A percentile compares a stretch with the other conserved stretches of the same genome.
phyloP scores from a whole-genome alignment of 2,113 vertebrate genomes.

The Solea solea region DNA sequence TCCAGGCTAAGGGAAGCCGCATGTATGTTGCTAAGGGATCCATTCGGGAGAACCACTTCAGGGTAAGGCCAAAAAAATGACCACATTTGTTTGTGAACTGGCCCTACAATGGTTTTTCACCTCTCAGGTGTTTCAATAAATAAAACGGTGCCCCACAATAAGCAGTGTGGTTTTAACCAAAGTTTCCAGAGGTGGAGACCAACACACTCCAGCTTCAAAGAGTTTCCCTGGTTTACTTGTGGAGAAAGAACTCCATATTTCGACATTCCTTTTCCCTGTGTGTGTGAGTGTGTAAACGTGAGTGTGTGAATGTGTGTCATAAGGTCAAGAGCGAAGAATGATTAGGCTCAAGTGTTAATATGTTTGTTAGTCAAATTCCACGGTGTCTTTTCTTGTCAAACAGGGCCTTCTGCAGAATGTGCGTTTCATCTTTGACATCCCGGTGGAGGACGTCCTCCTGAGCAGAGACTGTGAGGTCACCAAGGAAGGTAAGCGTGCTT shows the following conservation, averaged over 20 bases:
- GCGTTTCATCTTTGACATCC: constrained; percentile 87
- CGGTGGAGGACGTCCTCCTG: constrained; percentile 88
- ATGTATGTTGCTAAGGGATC: constrained; percentile 93
- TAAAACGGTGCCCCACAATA: constrained; percentile 27
- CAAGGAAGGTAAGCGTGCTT: constrained; percentile 83
- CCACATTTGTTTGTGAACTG: background rate
- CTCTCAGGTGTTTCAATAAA: constrained; percentile 26
- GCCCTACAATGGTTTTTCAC: constrained; percentile 9
- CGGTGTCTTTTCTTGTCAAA: constrained; percentile 36
- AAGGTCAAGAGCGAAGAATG: constrained; percentile 16
- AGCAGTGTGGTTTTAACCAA: constrained; percentile 31
- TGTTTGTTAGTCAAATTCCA: constrained; percentile 1
- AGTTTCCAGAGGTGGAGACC: constrained; percentile 37
- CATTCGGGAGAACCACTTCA: constrained; percentile 90
- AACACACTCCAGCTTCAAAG: constrained; percentile 14
- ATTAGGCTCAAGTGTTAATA: background rate
- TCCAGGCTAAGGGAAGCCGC: constrained; percentile 83
- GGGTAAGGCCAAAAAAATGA: constrained; percentile 80
- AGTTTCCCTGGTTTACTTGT: constrained; percentile 25
- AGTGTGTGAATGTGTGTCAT: constrained; percentile 24
- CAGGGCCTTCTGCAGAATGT: constrained; percentile 96
- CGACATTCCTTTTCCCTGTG: constrained; percentile 51
- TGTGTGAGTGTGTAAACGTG: constrained; percentile 31
- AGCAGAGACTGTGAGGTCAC: constrained; percentile 88
- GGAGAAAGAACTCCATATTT: constrained; percentile 48